Base-by-base conservation (phyloP, 2,797 vertebrate genomes). In the Distichodus sexfasciatus region DNA sequence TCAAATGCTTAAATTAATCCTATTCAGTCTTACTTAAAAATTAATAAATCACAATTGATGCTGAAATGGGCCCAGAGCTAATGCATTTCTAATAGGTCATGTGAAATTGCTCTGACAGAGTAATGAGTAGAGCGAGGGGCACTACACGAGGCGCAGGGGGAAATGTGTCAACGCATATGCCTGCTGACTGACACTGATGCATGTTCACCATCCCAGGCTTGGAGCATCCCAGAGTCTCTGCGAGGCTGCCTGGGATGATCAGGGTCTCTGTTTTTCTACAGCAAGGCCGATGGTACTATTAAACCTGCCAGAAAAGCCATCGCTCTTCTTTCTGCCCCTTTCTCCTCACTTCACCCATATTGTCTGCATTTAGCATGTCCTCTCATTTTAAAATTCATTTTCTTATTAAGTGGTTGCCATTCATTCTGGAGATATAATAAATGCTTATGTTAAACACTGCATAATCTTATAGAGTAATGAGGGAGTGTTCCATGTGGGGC, bases 31-130 rank as follows among this genome's bases (percentile, higher is more conserved):
- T 33, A 83, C 81, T 86, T 69, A 74, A 85, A 89, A 85, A 85
- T 84, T 84, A 79, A 69, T 85, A 85, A 82, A 85, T 76, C 66
- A 50, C 76, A 78, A 66, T 62, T 76, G 71, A 71, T 77, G 80
- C 80, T 70, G 71, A 84, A 84, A 86, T 83, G 85, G 78, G 67
- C 15, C 67, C 35, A 26, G 70, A 76, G 66, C 68, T 81, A 82
- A 87, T 87, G 86, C 82, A 90, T 87, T 87, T 87, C 83, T 88
- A 89, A 90, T 85, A 74, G 41, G 41, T 76, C 15, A 65, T 75
- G 73, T 41, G 35, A 77, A 68, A 71, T 58, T 40, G 46, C 73
- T 72, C 59, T 70, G 64, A 81, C 77, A 84, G 81, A 75, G 77
- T 80, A 73, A 81, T 84, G 81, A 87, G 75, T 74, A 74, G 84